Base-by-base conservation (phyloP, 2,888 invertebrate genomes). In the Meteorus colon region DNA sequence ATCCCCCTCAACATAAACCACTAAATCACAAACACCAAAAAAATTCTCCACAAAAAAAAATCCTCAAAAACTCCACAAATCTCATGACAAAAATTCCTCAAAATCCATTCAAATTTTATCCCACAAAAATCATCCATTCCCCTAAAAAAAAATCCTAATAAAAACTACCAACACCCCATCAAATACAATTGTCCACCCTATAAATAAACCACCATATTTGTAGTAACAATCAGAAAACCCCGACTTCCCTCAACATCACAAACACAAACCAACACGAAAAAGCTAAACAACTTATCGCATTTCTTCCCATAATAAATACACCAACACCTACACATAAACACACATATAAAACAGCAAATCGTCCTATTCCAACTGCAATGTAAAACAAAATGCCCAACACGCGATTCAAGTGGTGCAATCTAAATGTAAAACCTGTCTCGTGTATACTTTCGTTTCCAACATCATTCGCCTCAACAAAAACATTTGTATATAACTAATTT, bases 341-440 rank as follows among this genome's bases (percentile, higher is more conserved):
- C 16, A 29, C 10, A 19, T 27, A 31, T 24, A 29, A 6, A 62
- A 62, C 10, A 10, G 14, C 27, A 3, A 62, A 62, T 27, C 27
- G 60, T 27, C 6, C 29, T 12, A 27, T 29, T 31, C 29, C 31
- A 63, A 63, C 8, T 34, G 55, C n/a, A 63, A 34, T 31, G 31
- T 62, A 62, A 62, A 62, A 60, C 59, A 29, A 29, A 29, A 62
- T 31, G 31, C 31, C 19, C 19, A 10, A 55, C 55, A 55, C 55
- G 55, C 55, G 55, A 55, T 55, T 19, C 24, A 55, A 55, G 55
- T 55, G 55, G 55, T 55, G 19, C 55, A 55, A 55, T 55, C 55
- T 55, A 55, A 55, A 55, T 55, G 55, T 41, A 19, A 55, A 55
- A 55, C 19, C 19, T 55, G 48, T 48, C 48, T 19, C n/a, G 55